A percentile compares a stretch with the other conserved stretches of the same genome.
Evolutionary conservation across 2,888 invertebrate genomes (phyloP).

Genomic region (Chrysotoxum bicinctum): DNA sequence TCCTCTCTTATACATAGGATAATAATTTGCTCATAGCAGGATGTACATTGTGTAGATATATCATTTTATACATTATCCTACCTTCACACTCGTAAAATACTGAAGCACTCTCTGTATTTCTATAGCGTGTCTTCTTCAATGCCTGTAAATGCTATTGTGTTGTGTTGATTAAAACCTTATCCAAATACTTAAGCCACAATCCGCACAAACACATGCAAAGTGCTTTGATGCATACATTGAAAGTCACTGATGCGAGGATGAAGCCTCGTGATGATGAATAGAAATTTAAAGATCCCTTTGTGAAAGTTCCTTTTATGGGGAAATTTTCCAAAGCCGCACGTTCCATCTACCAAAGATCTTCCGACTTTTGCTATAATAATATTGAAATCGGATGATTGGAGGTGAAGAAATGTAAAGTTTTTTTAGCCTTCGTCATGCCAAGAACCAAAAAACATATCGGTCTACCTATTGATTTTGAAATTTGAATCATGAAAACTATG

Average conservation of each 20-base stretch:
- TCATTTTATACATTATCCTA: not conserved
- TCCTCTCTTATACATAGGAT: not conserved
- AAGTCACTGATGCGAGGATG: slow-evolving; percentile 33
- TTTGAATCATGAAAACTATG: too few species aligned
- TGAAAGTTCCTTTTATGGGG: slow-evolving; percentile 6
- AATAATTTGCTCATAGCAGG: slow-evolving; percentile 27
- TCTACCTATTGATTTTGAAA: too few species aligned
- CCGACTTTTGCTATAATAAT: not conserved
- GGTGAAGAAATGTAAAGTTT: too few species aligned
- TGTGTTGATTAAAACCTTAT: slow-evolving; percentile 50
- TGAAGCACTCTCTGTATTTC: not conserved
- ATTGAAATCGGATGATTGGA: not conserved
- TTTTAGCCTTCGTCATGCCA: too few species aligned
- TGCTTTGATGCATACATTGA: slow-evolving; percentile 42
- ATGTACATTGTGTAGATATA: not conserved
- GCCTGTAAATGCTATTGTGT: slow-evolving; percentile 35
- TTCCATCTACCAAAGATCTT: slow-evolving; percentile 10
- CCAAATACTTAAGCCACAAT: slow-evolving; percentile 43
- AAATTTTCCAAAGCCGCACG: not conserved
- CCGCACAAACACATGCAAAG: slow-evolving; percentile 9
- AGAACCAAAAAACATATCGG: too few species aligned
- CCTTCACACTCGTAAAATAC: slow-evolving; percentile 12
- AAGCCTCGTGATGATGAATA: not conserved
- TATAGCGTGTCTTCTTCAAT: slow-evolving; percentile 11
- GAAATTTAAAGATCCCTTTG: slow-evolving; percentile 17